phyloP scores from a whole-genome alignment of 2,113 vertebrate genomes.

The Dicerorhinus sumatrensis region DNA sequence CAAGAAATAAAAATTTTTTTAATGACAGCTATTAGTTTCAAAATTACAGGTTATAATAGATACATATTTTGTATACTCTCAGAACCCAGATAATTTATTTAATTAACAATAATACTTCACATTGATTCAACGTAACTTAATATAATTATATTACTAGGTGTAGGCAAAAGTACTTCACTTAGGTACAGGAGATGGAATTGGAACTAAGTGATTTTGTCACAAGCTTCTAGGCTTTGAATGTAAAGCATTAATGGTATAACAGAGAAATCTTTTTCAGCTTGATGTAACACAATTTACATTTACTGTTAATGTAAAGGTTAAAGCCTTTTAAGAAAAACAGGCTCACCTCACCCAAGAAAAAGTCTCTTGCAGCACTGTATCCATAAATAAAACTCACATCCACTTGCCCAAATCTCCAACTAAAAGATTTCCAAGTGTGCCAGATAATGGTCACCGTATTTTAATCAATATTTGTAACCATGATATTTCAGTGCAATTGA shows the following conservation, averaged over 20 bases:
- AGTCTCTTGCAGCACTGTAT: background rate
- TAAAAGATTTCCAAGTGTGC: background rate
- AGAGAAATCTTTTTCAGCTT: background rate
- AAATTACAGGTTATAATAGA: background rate
- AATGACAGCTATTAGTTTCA: background rate
- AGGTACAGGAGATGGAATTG: background rate
- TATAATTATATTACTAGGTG: background rate
- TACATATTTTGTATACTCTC: background rate
- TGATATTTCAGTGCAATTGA: background rate
- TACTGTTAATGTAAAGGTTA: background rate
- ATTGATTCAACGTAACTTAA: background rate
- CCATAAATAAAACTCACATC: background rate
- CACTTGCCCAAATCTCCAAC: background rate
- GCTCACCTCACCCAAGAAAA: background rate
- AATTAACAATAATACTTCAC: background rate
- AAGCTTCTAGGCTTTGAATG: background rate
- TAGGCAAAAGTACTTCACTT: background rate
- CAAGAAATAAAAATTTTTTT: background rate
- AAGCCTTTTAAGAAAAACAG: background rate
- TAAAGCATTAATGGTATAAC: background rate
- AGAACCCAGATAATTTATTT: slow-evolving; percentile 19
- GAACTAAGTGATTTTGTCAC: background rate
- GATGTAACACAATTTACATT: background rate
- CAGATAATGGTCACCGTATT: background rate
- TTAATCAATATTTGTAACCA: background rate